Base-by-base conservation (phyloP, 2,888 invertebrate genomes). In the Eucera pruinosa region DNA sequence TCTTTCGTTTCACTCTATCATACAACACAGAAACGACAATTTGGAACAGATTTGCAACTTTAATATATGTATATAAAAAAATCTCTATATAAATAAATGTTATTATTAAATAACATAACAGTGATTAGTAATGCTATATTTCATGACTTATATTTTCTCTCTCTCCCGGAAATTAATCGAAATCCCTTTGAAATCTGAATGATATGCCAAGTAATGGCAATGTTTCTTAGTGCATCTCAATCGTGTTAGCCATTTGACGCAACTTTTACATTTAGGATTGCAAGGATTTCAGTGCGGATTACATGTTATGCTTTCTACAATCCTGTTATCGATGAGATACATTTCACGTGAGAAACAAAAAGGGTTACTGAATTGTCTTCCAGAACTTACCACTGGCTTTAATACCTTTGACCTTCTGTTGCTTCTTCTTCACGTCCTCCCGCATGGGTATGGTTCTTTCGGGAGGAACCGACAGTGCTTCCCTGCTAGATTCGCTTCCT, bases 381-480 rank as follows among this genome's bases (percentile, higher is more conserved):
- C 96, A 96, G 93, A 96, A 96, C 93, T 96, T 96, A 89, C 94
- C 94, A 79, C 94, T 94, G 83, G 94, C 94, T 88, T 95, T 94
- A 67, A 95, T 93, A 82, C 95, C 95, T 93, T 96, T 95, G 92
- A 93, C 94, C 94, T 95, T 96, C 91, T 93, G 94, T 89, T 90
- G 90, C 87, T 94, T 94, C 88, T 94, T 94, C 82, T 93, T 92
- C 13, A 93, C 91, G 85, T 93, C 93, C 9, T n/a, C n/a, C n/a
- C n/a, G n/a, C n/a, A n/a, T n/a, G n/a, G n/a, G n/a, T n/a, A n/a
- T n/a, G n/a, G n/a, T n/a, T n/a, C n/a, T n/a, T n/a, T n/a, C n/a
- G n/a, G 89, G 84, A n/a, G 90, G 89, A 50, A 89, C 85, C 23
- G 91, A 88, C 75, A 91, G 75, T 78, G 93, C 91, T 91, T 93